Percentiles rank a stretch among this genome's conserved stretches.
These are phyloP conservation scores for Phylloscopus collybita DNA, from an alignment of 2,797 vertebrate species.

Conservation along the genomic window DNA sequence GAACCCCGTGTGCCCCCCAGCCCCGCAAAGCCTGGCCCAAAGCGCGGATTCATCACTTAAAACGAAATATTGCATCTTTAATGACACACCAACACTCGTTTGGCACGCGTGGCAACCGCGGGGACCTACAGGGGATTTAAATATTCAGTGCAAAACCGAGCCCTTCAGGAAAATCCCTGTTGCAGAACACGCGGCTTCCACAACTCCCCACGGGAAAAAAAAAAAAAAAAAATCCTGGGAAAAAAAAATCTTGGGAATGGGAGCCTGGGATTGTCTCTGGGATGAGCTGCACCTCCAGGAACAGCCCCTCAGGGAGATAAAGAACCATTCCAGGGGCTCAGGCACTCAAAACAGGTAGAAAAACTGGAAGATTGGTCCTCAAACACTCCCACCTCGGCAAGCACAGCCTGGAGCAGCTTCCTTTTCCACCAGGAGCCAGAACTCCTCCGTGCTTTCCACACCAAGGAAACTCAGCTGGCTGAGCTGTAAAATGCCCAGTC, in stretches of 20 bases:
- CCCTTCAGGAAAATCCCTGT: not conserved
- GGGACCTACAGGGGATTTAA: not conserved
- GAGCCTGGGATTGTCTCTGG: not conserved
- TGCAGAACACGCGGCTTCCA: not conserved
- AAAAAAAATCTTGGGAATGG: not conserved
- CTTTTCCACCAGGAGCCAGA: not conserved
- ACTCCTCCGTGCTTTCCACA: not conserved
- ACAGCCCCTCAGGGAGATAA: not conserved
- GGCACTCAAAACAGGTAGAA: not conserved
- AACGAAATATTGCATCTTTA: not conserved
- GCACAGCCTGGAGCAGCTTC: not conserved
- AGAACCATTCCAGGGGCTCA: not conserved
- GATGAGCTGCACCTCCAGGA: not conserved
- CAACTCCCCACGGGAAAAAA: not conserved
- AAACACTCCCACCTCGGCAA: not conserved
- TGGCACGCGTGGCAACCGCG: not conserved
- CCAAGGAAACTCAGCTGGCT: not conserved
- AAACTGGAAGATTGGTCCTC: not conserved
- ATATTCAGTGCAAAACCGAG: not conserved
- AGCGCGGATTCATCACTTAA: not conserved
- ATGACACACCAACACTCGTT: not conserved
- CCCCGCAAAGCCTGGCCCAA: not conserved
- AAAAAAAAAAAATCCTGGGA: not conserved
- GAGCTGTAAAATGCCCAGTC: not conserved
- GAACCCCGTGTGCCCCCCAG: rapidly evolving